Evolutionary conservation across 2,888 invertebrate genomes (phyloP).

Genomic region (Andrena flavipes): DNA sequence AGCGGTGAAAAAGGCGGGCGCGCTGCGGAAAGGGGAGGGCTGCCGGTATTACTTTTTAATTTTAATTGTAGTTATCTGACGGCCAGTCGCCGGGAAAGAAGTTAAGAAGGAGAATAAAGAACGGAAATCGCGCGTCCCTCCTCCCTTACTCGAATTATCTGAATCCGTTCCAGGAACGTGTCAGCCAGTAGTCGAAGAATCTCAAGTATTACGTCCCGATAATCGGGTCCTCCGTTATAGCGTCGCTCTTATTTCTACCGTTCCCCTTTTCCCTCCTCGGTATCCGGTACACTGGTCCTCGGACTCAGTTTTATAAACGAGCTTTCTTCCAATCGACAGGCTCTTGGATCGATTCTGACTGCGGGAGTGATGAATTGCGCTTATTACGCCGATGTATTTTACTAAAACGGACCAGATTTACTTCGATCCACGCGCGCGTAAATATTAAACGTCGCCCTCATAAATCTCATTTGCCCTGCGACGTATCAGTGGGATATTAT

Average conservation of each 20-base stretch:
- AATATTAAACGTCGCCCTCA: constrained; percentile 48
- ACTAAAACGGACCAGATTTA: constrained; percentile 40
- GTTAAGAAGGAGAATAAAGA: constrained; percentile 36
- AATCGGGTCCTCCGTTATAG: constrained; percentile 9
- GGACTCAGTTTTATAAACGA: constrained; percentile 28
- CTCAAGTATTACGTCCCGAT: constrained; percentile 18
- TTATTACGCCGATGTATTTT: constrained; percentile 49
- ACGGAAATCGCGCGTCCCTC: constrained; percentile 39
- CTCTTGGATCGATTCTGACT: constrained; percentile 31
- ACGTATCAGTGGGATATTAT: constrained; percentile 44
- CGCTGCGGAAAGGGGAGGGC: constrained; percentile 29
- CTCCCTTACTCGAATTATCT: constrained; percentile 33
- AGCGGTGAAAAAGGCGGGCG: constrained; percentile 10
- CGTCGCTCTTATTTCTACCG: background rate
- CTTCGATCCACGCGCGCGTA: constrained; percentile 41
- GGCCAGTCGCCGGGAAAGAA: constrained; percentile 8
- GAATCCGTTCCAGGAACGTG: constrained; percentile 22
- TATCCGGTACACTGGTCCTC: background rate
- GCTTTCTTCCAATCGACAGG: constrained; percentile 24
- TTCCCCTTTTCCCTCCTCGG: background rate
- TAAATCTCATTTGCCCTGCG: constrained; percentile 55
- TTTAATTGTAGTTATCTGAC: constrained; percentile 68
- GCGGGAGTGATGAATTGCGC: constrained; percentile 46
- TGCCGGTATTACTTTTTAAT: constrained; percentile 69
- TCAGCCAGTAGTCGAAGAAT: constrained; percentile 1